Conservation (phyloP, 2,797 vertebrate genomes). For the Karalla daura region DNA sequence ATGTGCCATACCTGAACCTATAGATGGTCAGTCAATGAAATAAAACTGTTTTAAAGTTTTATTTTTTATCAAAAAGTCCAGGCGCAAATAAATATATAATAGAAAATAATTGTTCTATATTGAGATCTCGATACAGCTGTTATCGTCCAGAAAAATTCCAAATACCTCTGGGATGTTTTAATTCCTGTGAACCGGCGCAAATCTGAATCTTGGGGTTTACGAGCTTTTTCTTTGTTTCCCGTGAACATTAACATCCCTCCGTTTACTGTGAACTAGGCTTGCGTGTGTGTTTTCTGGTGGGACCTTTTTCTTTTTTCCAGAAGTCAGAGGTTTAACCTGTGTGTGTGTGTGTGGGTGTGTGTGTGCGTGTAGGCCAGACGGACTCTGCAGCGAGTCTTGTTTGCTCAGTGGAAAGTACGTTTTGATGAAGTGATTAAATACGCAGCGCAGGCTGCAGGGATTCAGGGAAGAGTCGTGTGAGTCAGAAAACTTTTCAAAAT, state of each 20-base stretch:
- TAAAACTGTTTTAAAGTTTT: too few relatives aligned
- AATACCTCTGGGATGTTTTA: not conserved
- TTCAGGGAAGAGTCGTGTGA: constrained; percentile 38
- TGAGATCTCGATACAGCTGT: too few relatives aligned
- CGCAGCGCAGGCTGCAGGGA: constrained; percentile 18
- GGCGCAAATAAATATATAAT: too few relatives aligned
- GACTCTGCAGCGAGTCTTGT: not conserved
- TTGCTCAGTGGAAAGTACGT: constrained; percentile 48
- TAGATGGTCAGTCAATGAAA: too few relatives aligned
- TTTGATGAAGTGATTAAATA: constrained; percentile 50
- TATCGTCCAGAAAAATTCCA: too few relatives aligned
- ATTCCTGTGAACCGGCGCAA: not conserved
- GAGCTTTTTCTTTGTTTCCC: constrained; percentile 17
- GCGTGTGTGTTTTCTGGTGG: constrained; percentile 7
- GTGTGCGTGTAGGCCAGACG: constrained; percentile 16
- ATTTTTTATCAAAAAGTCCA: too few relatives aligned
- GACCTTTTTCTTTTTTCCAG: constrained; percentile 21
- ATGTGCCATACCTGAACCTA: too few relatives aligned
- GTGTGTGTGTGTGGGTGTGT: constrained; percentile 11
- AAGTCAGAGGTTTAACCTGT: constrained; percentile 14
- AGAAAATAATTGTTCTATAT: too few relatives aligned
- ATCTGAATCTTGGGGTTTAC: not conserved
- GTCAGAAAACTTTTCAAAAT: constrained; percentile 51
- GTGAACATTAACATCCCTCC: not conserved
- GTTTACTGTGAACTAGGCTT: constrained; percentile 7